Percentiles rank a stretch among this genome's conserved stretches.
phyloP scores from a whole-genome alignment of 2,888 invertebrate genomes.

The Agelastica alni region DNA sequence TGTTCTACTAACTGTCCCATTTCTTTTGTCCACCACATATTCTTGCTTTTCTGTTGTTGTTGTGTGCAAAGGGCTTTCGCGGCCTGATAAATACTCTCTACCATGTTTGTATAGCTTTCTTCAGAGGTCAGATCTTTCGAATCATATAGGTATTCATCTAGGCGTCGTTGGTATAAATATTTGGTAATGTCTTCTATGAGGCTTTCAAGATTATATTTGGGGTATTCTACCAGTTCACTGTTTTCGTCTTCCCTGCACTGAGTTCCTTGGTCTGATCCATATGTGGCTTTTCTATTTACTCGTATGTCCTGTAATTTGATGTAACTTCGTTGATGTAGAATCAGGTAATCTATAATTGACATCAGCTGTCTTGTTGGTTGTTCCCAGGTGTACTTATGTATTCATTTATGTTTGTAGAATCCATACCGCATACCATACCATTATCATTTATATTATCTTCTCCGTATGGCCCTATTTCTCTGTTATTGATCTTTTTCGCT shows the following conservation, averaged over 20 bases:
- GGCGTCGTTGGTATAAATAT: too few relatives aligned
- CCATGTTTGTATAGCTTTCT: too few relatives aligned
- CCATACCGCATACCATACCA: neutral
- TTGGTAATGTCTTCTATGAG: too few relatives aligned
- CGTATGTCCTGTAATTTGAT: neutral
- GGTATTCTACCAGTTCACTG: neutral
- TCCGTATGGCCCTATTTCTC: neutral
- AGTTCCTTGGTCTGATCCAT: neutral
- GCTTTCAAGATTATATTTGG: neutral
- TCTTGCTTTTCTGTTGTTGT: too few relatives aligned
- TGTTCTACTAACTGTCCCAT: too few relatives aligned
- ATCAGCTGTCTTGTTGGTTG: neutral
- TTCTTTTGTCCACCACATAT: too few relatives aligned
- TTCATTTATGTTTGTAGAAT: neutral
- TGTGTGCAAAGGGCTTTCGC: too few relatives aligned
- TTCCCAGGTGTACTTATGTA: neutral
- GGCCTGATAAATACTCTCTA: too few relatives aligned
- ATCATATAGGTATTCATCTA: too few relatives aligned
- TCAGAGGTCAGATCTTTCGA: too few relatives aligned
- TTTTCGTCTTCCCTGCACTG: neutral
- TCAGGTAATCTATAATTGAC: neutral
- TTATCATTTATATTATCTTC: neutral
- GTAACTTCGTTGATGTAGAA: neutral
- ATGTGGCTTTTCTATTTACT: neutral
- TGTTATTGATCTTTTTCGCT: neutral